These are phyloP conservation scores for Melanostoma scalare DNA, from an alignment of 2,888 invertebrate genomes.

Conservation along the genomic window DNA sequence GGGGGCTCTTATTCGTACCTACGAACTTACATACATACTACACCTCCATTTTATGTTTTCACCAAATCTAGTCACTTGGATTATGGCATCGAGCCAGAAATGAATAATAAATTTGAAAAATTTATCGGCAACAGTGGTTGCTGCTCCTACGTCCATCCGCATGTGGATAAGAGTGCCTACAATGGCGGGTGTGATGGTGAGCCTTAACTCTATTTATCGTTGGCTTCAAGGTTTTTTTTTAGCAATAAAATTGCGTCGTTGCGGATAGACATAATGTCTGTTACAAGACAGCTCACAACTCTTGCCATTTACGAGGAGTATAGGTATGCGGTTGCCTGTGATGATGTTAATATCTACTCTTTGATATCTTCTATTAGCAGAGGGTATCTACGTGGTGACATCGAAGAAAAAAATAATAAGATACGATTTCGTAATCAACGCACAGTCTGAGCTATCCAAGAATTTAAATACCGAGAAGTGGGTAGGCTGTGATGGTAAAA, in stretches of 20 bases:
- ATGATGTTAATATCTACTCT: no score
- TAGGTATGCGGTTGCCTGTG: no score
- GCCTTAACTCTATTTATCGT: slow-evolving; percentile 64
- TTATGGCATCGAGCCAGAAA: slow-evolving; percentile 64
- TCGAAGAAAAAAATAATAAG: no score
- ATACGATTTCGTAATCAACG: no score
- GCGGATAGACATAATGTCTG: slow-evolving; percentile 60
- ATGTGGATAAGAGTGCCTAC: slow-evolving; percentile 2
- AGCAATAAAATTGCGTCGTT: slow-evolving; percentile 56
- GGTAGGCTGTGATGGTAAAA: no score
- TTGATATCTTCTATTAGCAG: no score
- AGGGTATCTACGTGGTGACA: no score
- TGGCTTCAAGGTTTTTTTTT: slow-evolving; percentile 46
- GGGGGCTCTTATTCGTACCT: background rate
- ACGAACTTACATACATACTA: background rate
- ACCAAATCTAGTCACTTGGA: slow-evolving; percentile 51
- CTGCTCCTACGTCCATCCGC: slow-evolving; percentile 49
- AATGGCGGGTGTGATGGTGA: slow-evolving; percentile 36
- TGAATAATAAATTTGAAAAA: slow-evolving; percentile 57
- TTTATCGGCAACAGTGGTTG: slow-evolving; percentile 41
- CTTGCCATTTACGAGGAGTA: no score
- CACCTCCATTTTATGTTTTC: slow-evolving; percentile 23
- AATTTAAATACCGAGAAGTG: no score
- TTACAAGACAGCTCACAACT: no score
- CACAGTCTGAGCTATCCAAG: no score